Percentiles rank a stretch among this genome's conserved stretches.
Evolutionary conservation across 2,797 vertebrate genomes (phyloP).

Genomic region (Lemur catta): DNA sequence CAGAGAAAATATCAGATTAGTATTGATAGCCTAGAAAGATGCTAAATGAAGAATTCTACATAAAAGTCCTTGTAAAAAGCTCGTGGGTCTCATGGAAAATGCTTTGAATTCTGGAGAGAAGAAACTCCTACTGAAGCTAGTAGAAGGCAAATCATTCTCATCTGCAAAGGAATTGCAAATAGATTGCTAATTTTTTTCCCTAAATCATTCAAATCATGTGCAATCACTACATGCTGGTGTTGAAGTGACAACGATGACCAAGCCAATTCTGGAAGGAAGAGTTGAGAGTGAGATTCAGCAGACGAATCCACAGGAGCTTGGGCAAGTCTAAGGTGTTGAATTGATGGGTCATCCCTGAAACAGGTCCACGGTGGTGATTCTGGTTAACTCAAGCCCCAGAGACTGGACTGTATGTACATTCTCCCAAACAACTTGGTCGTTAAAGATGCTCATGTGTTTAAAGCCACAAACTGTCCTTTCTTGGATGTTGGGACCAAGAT

Average conservation of each 20-base stretch:
- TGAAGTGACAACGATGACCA: no score
- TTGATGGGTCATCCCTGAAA: no score
- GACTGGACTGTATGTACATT: fast-evolving
- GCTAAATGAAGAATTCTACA: not conserved
- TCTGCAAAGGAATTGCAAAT: not conserved
- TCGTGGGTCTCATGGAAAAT: not conserved
- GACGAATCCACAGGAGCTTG: not conserved
- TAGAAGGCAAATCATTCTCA: not conserved
- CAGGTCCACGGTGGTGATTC: fast-evolving
- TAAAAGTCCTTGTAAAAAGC: fast-evolving
- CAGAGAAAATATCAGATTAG: no score
- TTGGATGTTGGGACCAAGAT: not conserved
- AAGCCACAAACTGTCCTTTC: not conserved
- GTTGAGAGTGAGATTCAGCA: fast-evolving
- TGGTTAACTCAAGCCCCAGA: no score
- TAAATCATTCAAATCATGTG: not conserved
- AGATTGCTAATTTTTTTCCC: no score
- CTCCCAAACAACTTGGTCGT: not conserved
- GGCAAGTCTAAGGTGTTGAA: no score
- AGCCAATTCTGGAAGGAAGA: not conserved
- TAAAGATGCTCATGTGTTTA: not conserved
- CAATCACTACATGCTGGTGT: fast-evolving
- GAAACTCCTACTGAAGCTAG: fast-evolving
- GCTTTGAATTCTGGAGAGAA: not conserved
- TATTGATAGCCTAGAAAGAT: fast-evolving